A percentile compares a stretch with the other conserved stretches of the same genome.
Conservation (phyloP, 2,113 vertebrate species). For the Passer montanus region DNA sequence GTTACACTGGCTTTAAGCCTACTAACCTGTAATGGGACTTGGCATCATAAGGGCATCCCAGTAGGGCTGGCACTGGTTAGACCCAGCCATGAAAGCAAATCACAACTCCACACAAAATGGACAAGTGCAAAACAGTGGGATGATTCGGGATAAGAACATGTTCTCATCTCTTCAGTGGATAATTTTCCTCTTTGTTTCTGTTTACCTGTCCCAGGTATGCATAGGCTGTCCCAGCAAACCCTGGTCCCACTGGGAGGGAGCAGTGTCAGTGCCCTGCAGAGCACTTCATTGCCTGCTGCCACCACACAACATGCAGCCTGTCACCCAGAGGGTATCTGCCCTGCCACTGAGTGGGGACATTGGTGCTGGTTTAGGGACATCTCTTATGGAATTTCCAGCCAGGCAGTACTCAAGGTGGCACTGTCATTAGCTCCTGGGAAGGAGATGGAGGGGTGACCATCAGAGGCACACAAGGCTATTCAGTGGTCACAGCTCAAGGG, state of each 20-base stretch:
- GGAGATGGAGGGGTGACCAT: background rate
- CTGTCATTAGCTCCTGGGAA: background rate
- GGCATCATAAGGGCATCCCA: background rate
- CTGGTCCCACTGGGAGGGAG: background rate
- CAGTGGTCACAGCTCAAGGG: background rate
- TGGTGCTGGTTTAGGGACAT: fast-evolving
- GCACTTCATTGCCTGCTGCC: background rate
- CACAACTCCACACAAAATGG: background rate
- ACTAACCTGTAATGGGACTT: background rate
- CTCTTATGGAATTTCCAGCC: background rate
- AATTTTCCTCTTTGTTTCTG: background rate
- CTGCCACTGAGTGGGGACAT: background rate
- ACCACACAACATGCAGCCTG: fast-evolving
- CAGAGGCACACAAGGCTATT: background rate
- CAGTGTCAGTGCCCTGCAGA: background rate
- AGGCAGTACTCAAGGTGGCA: fast-evolving
- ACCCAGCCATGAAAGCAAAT: background rate
- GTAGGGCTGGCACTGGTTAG: background rate
- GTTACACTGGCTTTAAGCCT: background rate
- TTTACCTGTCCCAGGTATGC: background rate
- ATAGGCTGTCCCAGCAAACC: background rate
- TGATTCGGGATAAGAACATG: background rate
- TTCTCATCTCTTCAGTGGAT: background rate
- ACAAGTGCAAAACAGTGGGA: background rate
- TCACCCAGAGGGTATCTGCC: background rate